Percentiles rank a stretch among this genome's conserved stretches.
phyloP scores from a whole-genome alignment of 2,888 invertebrate genomes.

The Acrocyrtus sp. region DNA sequence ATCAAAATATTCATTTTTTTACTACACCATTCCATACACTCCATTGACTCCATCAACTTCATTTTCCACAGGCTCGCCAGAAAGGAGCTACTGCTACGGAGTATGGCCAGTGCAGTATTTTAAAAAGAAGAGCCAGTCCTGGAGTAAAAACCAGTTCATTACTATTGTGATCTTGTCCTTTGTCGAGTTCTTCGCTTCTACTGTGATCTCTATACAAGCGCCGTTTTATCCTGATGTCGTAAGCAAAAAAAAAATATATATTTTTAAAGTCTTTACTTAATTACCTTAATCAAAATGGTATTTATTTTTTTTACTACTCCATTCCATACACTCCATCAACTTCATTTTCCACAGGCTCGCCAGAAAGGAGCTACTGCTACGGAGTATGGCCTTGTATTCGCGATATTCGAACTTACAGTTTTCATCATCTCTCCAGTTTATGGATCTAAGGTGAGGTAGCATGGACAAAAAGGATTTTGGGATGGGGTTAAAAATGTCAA shows the following conservation, averaged over 20 bases:
- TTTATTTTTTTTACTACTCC: too few species aligned
- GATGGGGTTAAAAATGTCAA: background rate
- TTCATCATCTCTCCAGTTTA: slow-evolving; percentile 67
- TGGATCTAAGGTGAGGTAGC: slow-evolving; percentile 65
- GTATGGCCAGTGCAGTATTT: slow-evolving; percentile 67
- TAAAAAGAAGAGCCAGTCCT: slow-evolving; percentile 37
- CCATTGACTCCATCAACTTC: too few species aligned
- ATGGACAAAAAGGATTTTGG: background rate
- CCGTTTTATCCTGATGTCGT: slow-evolving; percentile 69
- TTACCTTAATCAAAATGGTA: background rate
- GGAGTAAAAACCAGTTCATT: slow-evolving; percentile 74
- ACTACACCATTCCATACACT: too few species aligned
- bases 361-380: slow-evolving; percentile 68
- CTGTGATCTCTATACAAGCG: slow-evolving; percentile 68
- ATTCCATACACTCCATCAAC: too few species aligned
- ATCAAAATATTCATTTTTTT: background rate
- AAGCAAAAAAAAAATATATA: slow-evolving; percentile 41
- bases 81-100: slow-evolving; percentile 68
- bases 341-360: slow-evolving; percentile 67
- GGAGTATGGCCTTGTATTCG: slow-evolving; percentile 69
- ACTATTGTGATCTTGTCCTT: slow-evolving; percentile 82
- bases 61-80: slow-evolving; percentile 67
- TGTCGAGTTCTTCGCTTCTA: slow-evolving; percentile 79
- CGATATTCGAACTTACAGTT: slow-evolving; percentile 67
- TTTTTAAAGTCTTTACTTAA: background rate